These are phyloP conservation scores for Poeciliopsis prolifica DNA, from an alignment of 2,113 vertebrate genomes.

Conservation along the genomic window DNA sequence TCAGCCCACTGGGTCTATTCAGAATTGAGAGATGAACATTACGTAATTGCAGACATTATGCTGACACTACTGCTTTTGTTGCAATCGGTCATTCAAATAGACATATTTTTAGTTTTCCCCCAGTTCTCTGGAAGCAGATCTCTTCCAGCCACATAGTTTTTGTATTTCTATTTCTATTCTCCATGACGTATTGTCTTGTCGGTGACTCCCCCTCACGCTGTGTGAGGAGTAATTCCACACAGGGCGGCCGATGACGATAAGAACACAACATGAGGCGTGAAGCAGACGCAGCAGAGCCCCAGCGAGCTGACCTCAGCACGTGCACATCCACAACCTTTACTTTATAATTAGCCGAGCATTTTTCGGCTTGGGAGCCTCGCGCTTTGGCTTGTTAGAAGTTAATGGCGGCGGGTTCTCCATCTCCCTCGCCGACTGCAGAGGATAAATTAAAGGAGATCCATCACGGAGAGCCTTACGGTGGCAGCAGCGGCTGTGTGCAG, in stretches of 20 bases:
- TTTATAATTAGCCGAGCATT: conserved; percentile 5
- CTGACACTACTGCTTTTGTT: too few relatives aligned
- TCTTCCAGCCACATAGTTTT: not conserved
- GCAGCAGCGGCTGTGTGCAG: not conserved
- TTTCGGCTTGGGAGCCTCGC: not conserved
- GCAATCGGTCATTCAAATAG: too few relatives aligned
- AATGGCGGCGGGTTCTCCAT: conserved; percentile 3
- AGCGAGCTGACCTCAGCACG: conserved; percentile 1
- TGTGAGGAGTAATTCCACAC: not conserved
- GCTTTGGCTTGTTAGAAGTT: conserved; percentile 26
- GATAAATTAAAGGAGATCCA: conserved; percentile 39
- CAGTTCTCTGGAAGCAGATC: not conserved
- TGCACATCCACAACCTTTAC: not conserved
- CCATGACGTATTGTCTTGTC: not conserved
- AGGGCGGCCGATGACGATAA: not conserved
- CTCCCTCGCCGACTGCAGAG: not conserved
- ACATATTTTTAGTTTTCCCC: too few relatives aligned
- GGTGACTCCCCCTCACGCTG: not conserved
- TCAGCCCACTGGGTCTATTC: too few relatives aligned
- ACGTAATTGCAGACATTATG: too few relatives aligned
- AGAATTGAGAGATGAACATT: too few relatives aligned
- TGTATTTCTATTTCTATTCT: not conserved
- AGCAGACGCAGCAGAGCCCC: not conserved
- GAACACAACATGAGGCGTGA: not conserved
- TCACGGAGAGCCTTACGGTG: not conserved